These are phyloP conservation scores for Stomatorhinus walkeri DNA, from an alignment of 2,797 vertebrate species.

Conservation along the genomic window DNA sequence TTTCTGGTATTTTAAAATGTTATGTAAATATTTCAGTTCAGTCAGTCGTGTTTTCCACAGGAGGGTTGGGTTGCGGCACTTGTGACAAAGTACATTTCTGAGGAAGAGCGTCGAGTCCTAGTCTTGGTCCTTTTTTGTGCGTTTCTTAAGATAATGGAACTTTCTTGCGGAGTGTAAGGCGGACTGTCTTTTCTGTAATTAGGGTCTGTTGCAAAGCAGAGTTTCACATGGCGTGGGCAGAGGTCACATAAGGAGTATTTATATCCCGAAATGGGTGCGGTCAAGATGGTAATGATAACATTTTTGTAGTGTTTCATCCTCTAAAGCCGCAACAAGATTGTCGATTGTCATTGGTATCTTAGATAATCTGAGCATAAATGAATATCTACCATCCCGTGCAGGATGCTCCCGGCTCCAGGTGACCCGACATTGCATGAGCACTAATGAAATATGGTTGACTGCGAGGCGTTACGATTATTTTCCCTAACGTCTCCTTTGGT, in stretches of 20 bases:
- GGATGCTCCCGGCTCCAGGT: background rate
- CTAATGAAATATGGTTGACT: background rate
- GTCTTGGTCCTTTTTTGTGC: background rate
- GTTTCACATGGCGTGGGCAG: constrained; percentile 4
- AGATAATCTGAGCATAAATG: background rate
- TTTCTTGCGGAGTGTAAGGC: background rate
- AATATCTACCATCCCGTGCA: background rate
- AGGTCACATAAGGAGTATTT: background rate
- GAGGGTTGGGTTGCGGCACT: background rate
- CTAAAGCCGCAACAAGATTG: background rate
- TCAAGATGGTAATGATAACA: background rate
- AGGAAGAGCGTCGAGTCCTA: background rate
- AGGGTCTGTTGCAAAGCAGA: background rate
- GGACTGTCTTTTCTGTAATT: background rate
- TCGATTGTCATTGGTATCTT: background rate
- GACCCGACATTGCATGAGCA: background rate
- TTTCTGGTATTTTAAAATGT: background rate
- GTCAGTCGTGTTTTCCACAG: background rate
- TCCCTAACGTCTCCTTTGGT: background rate
- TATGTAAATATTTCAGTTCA: background rate
- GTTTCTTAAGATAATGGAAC: background rate
- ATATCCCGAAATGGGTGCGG: background rate
- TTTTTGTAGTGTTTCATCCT: background rate
- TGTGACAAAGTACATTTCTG: background rate
- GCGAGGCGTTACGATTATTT: background rate